A percentile compares a stretch with the other conserved stretches of the same genome.
Conservation (phyloP, 2,113 vertebrate genomes). For the Tyto alba region DNA sequence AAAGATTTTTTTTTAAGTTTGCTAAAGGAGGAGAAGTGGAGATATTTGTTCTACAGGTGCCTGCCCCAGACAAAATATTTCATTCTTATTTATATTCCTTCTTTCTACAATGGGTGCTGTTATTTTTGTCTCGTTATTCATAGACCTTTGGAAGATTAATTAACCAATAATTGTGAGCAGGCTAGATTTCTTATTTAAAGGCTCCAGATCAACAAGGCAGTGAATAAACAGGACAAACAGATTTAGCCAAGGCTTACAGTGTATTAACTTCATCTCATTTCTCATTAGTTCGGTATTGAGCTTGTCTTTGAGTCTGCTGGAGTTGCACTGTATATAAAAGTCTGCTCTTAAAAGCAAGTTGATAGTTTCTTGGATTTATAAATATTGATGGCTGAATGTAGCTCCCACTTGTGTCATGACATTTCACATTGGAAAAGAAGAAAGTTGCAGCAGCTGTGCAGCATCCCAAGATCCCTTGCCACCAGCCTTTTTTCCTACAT, state of each 20-base stretch:
- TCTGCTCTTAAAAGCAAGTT: not conserved
- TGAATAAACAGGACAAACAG: constrained; percentile 17
- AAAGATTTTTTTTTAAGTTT: not conserved
- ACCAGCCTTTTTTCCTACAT: not conserved
- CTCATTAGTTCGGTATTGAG: not conserved
- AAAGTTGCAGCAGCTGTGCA: not conserved
- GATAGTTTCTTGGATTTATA: not conserved
- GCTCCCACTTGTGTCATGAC: not conserved
- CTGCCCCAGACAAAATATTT: not conserved
- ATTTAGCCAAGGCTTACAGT: constrained; percentile 14
- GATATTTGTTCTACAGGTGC: not conserved
- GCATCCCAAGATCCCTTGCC: not conserved
- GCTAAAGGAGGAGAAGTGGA: not conserved
- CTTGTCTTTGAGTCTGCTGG: not conserved
- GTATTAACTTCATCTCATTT: constrained; percentile 32
- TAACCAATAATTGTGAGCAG: constrained; percentile 1
- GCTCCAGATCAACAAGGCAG: constrained; percentile 8
- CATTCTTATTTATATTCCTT: not conserved
- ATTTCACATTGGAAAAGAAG: not conserved
- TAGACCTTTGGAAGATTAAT: constrained; percentile 14
- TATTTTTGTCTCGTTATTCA: constrained; percentile 2
- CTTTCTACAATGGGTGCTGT: not conserved
- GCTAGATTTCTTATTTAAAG: constrained; percentile 7
- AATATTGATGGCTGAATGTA: not conserved
- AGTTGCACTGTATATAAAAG: not conserved